Evolutionary conservation across 53 echinoderm and acorn worm genomes (phyloP).

Genomic region (Astropecten irregularis): DNA sequence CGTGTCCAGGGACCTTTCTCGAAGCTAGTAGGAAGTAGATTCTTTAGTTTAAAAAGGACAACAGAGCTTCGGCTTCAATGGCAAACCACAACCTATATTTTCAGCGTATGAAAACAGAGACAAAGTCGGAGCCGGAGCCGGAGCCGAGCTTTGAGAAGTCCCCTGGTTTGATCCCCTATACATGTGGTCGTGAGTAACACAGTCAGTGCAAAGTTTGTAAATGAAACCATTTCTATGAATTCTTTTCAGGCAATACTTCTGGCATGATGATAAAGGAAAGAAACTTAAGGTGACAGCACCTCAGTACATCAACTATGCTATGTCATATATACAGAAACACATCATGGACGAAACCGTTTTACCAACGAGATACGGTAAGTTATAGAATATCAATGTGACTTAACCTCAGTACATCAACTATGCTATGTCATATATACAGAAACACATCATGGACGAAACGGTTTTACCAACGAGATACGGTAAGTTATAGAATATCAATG

Average conservation of each 20-base stretch:
- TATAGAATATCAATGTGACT: slow-evolving; percentile 87
- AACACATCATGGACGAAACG: slow-evolving; percentile 85
- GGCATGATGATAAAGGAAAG: slow-evolving; percentile 95
- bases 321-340: slow-evolving; percentile 86
- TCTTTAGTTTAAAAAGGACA: too few relatives aligned
- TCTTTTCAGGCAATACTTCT: slow-evolving; percentile 82
- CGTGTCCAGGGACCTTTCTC: too few relatives aligned
- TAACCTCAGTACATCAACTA: slow-evolving; percentile 95
- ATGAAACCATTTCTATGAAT: neutral
- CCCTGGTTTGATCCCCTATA: too few relatives aligned
- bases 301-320: slow-evolving; percentile 92
- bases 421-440: slow-evolving; percentile 89
- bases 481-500: too few relatives aligned
- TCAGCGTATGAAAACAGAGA: too few relatives aligned
- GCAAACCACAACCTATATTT: too few relatives aligned
- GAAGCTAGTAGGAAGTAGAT: too few relatives aligned
- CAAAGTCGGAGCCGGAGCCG: too few relatives aligned
- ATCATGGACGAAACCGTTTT: slow-evolving; percentile 91
- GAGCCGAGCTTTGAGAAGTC: too few relatives aligned
- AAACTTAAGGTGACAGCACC: slow-evolving; percentile 93
- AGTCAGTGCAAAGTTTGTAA: too few relatives aligned
- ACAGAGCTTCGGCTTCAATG: too few relatives aligned
- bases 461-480: slow-evolving; percentile 98
- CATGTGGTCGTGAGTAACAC: too few relatives aligned
- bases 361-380: slow-evolving; percentile 98